Base-by-base conservation (phyloP, 2,113 vertebrate species). In the Ageneiosus marmoratus region DNA sequence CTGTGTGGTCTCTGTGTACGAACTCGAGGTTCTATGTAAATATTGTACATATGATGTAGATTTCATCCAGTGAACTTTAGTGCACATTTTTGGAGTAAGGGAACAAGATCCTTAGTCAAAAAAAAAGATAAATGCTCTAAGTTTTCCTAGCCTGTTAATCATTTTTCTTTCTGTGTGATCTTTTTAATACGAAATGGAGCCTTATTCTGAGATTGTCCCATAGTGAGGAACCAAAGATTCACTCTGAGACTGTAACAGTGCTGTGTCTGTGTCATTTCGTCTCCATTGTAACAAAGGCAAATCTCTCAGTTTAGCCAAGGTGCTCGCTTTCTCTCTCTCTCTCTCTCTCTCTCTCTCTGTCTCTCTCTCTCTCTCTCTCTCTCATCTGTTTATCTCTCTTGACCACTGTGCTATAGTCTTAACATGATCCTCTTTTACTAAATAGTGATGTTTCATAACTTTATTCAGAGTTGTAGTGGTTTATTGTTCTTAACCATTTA, bases 361-460 rank as follows among this genome's bases (percentile, higher is more conserved):
- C 53, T 15, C 24, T 2, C 24, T n/a, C 16, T 5, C 2, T 5
- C 37, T 41, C 5, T 41, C 37, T 41, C 3, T 41, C 37, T 41
- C 37, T 41, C 37, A 3, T 5, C 5, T 41, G 37, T 41, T 5
- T 41, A 12, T 78, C 41, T 63, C 58, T 46, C 37, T 32, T 37
- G 48, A 80, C 50, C 63, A 62, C 63, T 60, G 90, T 89, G 92
- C 91, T 92, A 88, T 58, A 86, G 89, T 90, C 83, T 74, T 87
- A 80, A 75, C 10, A 79, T 83, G 32, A 48, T 81, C 24, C 10
- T 60, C 37, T 27, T 41, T 27, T 53, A 18, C 6, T 2, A 16
- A 53, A 13, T 16, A 69, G 18, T 48, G 32, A 37, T n/a, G 53
- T 78, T 53, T n/a, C 3, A 27, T 9, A n/a, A n/a, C n/a, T 37